phyloP scores from a whole-genome alignment of 2,888 invertebrate genomes.

The Creontiades dilutus region DNA sequence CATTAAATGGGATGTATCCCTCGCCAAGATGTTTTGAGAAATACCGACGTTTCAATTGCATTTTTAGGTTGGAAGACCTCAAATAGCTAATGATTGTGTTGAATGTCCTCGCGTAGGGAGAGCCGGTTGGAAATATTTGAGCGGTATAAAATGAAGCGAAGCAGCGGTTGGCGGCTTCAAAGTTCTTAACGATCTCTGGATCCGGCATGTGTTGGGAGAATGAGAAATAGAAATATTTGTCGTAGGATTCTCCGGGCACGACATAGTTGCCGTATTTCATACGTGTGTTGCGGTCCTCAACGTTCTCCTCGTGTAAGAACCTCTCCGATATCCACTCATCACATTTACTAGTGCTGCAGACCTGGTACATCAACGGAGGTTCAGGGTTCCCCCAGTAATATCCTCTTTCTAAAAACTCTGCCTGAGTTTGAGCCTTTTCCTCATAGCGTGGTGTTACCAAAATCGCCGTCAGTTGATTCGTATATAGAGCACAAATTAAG shows the following conservation, averaged over 20 bases:
- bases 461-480: constrained; percentile 51
- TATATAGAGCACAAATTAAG: background rate
- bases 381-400: constrained; percentile 40
- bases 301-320: background rate
- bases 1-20: background rate
- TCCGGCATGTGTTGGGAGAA: constrained; percentile 26
- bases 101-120: constrained; percentile 52
- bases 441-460: constrained; percentile 53
- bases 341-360: background rate
- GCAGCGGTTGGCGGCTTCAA: constrained; percentile 40
- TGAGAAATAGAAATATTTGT: constrained; percentile 54
- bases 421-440: background rate
- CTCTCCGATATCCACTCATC: constrained; percentile 5
- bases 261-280: constrained; percentile 57
- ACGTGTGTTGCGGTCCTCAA: constrained; percentile 49
- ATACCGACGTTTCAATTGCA: background rate
- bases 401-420: constrained; percentile 17
- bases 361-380: background rate
- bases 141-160: constrained; percentile 27
- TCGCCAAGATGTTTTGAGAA: background rate
- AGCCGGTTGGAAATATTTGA: constrained; percentile 62
- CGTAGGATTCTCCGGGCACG: constrained; percentile 42
- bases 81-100: background rate
- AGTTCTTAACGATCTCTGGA: constrained; percentile 50
- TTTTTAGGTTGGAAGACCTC: background rate